Base-by-base conservation (phyloP, 1,140 invertebrate genomes). In the Diprion similis region DNA sequence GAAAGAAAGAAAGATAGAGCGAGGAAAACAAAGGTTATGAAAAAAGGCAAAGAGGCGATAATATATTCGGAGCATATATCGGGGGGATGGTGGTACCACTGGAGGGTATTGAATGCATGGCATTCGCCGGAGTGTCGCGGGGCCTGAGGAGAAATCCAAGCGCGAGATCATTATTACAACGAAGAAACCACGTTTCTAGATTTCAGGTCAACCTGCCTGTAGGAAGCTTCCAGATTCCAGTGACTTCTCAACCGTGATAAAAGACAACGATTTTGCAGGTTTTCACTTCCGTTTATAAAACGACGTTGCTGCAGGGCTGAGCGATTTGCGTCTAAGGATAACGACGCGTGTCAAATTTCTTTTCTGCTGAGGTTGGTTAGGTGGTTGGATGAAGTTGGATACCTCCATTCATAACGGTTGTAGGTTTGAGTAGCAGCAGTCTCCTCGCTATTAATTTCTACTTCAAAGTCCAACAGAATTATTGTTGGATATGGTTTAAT, bases 71-170 rank as follows among this genome's bases (percentile, higher is more conserved):
- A 59, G 51, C 51, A 59, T 59, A 59, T 17, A 15, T 59, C n/a
- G 51, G 11, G 24, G 24, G 24, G 11, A 13, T 59, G 51, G 51
- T 15, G 51, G 11, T 59, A 17, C 51, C 51, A 15, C 51, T 59
- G 11, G 51, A 59, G 51, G 51, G 51, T 59, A 59, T 59, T 59
- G 51, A 59, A 59, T 59, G 51, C 9, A 59, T 59, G 51, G 51
- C 51, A 17, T 59, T 59, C 51, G 51, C 11, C 51, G 9, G n/a
- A 59, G 51, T 59, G 51, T 8, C 51, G 51, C 11, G 6, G n/a
- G n/a, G n/a, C 51, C 51, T 59, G 51, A 59, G 11, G 51, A 59
- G n/a, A 13, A 59, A 59, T 9, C 9, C 11, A 59, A 8, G 51
- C 51, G n/a, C 51, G 51, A 15, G 51, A 59, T 59, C 51, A 59